phyloP scores from a whole-genome alignment of 1,140 invertebrate species.

The Oncopodura yosiiana region DNA sequence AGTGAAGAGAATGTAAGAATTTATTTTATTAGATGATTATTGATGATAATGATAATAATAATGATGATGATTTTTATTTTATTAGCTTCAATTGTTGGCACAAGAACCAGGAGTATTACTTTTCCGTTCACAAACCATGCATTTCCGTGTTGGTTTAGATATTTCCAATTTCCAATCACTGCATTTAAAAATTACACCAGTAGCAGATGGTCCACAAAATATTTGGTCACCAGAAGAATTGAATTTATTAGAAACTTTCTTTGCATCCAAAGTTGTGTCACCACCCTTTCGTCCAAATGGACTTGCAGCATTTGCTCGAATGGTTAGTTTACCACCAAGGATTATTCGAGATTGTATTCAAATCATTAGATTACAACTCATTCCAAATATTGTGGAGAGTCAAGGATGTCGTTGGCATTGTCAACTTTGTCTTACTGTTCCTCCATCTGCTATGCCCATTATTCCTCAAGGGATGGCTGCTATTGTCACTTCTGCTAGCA shows the following conservation, averaged over 20 bases:
- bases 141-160: conserved; percentile 75
- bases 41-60: no score
- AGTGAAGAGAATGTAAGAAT: conserved; percentile 58
- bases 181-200: conserved; percentile 74
- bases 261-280: conserved; percentile 73
- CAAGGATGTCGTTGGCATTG: conserved; percentile 70
- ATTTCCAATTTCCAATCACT: conserved; percentile 76
- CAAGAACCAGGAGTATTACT: conserved; percentile 75
- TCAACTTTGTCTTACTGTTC: conserved; percentile 80
- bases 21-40: no score
- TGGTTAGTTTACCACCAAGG: conserved; percentile 68
- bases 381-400: conserved; percentile 53
- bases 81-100: conserved; percentile 1
- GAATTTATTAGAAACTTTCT: conserved; percentile 80
- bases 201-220: conserved; percentile 68
- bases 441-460: conserved; percentile 70
- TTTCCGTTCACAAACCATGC: conserved; percentile 75
- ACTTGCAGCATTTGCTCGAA: conserved; percentile 67
- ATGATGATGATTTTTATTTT: no score
- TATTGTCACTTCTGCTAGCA: conserved; percentile 68
- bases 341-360: conserved; percentile 85
- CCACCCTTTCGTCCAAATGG: conserved; percentile 83
- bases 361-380: conserved; percentile 72
- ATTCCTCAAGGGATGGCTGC: conserved; percentile 74
- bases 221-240: conserved; percentile 72